Conservation (phyloP, 2,797 vertebrate genomes). For the Urophycis tenuis region DNA sequence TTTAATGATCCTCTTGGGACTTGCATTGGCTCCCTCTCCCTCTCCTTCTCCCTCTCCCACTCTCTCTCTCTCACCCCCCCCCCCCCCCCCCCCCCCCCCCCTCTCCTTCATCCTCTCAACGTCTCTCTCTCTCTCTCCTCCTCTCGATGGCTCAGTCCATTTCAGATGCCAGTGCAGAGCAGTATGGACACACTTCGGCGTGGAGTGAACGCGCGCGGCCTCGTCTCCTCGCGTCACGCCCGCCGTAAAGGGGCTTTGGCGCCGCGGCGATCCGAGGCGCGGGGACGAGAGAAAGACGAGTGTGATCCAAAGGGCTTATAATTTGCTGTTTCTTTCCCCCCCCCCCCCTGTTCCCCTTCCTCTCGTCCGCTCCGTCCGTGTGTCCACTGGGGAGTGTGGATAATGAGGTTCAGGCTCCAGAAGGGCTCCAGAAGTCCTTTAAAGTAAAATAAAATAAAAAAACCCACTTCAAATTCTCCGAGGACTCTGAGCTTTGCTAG, state of each 20-base stretch:
- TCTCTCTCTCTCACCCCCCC: neutral
- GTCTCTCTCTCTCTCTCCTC: conserved; percentile 21
- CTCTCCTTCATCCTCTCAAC: conserved; percentile 20
- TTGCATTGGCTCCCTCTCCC: conserved; percentile 29
- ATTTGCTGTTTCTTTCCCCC: conserved; percentile 22
- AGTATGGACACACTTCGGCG: conserved; percentile 50
- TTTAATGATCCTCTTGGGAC: conserved; percentile 61
- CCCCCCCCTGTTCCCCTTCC: no score
- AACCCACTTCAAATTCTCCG: conserved; percentile 11
- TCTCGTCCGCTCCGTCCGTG: conserved; percentile 34
- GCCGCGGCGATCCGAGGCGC: conserved; percentile 11
- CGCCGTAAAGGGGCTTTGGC: conserved; percentile 60
- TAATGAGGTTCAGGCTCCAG: conserved; percentile 39
- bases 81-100: conserved; percentile 19
- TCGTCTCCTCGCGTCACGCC: conserved; percentile 62
- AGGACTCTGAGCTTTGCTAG: conserved; percentile 7
- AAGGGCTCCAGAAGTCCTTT: conserved; percentile 23
- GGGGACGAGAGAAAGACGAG: neutral
- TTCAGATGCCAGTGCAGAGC: conserved; percentile 42
- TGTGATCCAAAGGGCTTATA: conserved; percentile 45
- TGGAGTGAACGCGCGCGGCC: conserved; percentile 54
- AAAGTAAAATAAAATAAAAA: conserved; percentile 21
- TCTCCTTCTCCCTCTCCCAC: conserved; percentile 18
- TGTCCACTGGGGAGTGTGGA: conserved; percentile 24
- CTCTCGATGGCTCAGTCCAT: conserved; percentile 10